Percentiles rank a stretch among this genome's conserved stretches.
Conservation (phyloP, 2,888 invertebrate genomes). For the Aradus depressus region DNA sequence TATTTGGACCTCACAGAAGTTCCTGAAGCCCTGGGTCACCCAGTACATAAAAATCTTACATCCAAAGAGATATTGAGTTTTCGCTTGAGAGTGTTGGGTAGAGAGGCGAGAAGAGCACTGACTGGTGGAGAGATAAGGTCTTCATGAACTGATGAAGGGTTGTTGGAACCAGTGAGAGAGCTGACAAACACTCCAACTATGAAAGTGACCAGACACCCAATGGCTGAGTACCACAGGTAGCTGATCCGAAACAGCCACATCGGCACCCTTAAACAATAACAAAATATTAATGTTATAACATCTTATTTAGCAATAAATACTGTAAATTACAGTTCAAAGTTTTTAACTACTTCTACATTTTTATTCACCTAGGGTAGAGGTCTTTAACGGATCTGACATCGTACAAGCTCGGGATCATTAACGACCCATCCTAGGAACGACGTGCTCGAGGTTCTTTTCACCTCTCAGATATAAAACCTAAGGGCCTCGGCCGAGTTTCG, state of each 20-base stretch:
- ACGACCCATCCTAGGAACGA: no score
- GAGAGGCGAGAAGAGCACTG: slow-evolving; percentile 24
- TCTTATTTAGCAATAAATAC: no score
- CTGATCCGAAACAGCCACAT: slow-evolving; percentile 55
- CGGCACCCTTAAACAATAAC: slow-evolving; percentile 9
- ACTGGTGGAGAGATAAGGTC: slow-evolving; percentile 57
- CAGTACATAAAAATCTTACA: slow-evolving; percentile 5
- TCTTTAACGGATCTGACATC: no score
- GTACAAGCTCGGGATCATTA: no score
- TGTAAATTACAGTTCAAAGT: no score
- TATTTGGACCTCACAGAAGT: not conserved
- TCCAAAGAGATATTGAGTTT: slow-evolving; percentile 24
- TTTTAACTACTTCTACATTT: no score
- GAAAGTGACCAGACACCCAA: slow-evolving; percentile 64
- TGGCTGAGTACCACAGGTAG: slow-evolving; percentile 81
- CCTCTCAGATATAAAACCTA: no score
- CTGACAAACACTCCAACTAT: slow-evolving; percentile 62
- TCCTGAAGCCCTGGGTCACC: not conserved
- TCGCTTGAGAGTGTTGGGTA: slow-evolving; percentile 30
- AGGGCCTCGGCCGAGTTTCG: no score
- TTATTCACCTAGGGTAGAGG: no score
- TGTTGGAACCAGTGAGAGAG: slow-evolving; percentile 49
- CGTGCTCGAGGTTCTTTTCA: no score
- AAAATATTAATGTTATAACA: not conserved
- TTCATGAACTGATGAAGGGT: slow-evolving; percentile 51